Evolutionary conservation across 2,797 vertebrate species (phyloP), one percentile per base, ranked within the genome.

Genomic region (Cetoscarus ocellatus): DNA sequence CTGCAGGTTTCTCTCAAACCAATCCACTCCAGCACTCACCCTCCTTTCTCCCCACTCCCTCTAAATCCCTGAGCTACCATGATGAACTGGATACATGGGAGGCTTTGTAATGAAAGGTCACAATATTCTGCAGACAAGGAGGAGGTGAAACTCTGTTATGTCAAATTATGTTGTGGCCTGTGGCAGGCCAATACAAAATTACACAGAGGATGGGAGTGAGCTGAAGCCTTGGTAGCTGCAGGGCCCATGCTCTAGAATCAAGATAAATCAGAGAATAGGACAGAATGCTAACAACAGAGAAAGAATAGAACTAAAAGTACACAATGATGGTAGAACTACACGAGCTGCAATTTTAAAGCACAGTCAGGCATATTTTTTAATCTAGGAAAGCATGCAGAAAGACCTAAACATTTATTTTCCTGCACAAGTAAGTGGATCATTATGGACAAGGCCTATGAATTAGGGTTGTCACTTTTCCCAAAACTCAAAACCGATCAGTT

Each of bases 31-130:
- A 75, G 47, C 27, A 42, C 34, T 27, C 27, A 27, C 27, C 27
- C 27, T 27, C 27, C 27, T 4, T 27, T 27, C 27, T 27, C 71
- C 45, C 40, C 40, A 10, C 8, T 27, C 40, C 59, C 78, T 75
- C 73, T 70, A 88, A 93, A 92, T 91, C 91, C 88, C 79, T 80
- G 65, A 90, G 70, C 83, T 67, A 68, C 84, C 84, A 73, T 88
- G 77, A 91, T 86, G 91, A 88, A 90, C 87, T 84, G 79, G 79
- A 90, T 89, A 90, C 84, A 85, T 50, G 27, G 60, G 56, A 69
- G 43, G 80, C 62, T 92, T 89, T 74, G 62, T 80, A 90, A 86
- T 88, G 84, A 90, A 91, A 92, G 91, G 90, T 93, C 92, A 92
- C 87, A 81, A 89, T 84, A 88, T 86, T 86, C 65, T 88, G 49